Evolutionary conservation across 2,888 invertebrate genomes (phyloP), one percentile per base, ranked within the genome.

Genomic region (Arenicola marina): DNA sequence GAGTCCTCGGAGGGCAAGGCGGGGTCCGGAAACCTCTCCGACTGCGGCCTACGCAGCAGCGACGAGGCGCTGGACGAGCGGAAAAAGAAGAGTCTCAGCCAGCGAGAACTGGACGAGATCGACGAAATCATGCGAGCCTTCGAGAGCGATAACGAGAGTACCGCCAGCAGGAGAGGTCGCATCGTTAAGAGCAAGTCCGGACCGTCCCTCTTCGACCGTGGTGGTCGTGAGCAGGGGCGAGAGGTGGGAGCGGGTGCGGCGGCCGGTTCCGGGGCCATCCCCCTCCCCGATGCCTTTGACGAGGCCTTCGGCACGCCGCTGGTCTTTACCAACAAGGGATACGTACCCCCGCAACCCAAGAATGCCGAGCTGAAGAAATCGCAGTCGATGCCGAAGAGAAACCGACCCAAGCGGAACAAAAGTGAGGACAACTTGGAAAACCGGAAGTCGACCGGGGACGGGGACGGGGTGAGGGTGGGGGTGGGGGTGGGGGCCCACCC

Each of bases 101-200:
- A 7, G 18, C 7, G 24, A 29, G 56, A 63, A 3, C 15, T 53
- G 32, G 62, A 58, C 7, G 62, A 59, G 44, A 45, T 62, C 21
- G 56, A 55, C 24, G 21, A 21, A 46, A 60, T 60, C n/a, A 63
- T 56, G 60, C 34, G 45, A 32, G 56, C 54, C 26, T 60, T 59
- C 32, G 59, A 24, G 34, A 55, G 21, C 4, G 51, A 44, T 24
- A 4, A 1, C 33, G 48, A 33, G 29, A 38, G 38, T 18, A 38
- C 38, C 11, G 11, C 38, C 18, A 38, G 38, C 18, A 11, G 18
- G 18, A 11, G 26, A 24, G 7, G 7, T 7, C 15, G 18, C 18
- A 28, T 51, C 62, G 43, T 31, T 32, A 54, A 38, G 51, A 29
- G 26, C 7, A 29, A 21, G 31, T 48, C 24, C 11, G 28, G 31